A percentile compares a stretch with the other conserved stretches of the same genome.
Evolutionary conservation across 2,113 vertebrate genomes (phyloP).

Genomic region (Cacatua alba): DNA sequence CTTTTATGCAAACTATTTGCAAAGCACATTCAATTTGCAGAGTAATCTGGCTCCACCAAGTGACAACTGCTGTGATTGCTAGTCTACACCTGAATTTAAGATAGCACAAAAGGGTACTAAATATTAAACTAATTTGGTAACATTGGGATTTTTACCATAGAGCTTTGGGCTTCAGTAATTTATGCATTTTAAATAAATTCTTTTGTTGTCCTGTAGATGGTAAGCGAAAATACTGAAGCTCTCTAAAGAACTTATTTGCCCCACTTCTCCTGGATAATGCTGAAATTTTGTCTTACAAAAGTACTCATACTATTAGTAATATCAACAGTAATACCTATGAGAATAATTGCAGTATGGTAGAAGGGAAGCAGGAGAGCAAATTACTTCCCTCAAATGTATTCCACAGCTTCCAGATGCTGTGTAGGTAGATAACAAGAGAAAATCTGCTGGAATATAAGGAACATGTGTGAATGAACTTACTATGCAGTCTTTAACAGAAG

Average conservation of each 20-base stretch:
- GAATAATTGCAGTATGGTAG: background rate
- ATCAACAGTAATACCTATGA: background rate
- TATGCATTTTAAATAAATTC: background rate
- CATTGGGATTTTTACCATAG: background rate
- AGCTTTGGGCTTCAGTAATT: background rate
- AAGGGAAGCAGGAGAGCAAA: background rate
- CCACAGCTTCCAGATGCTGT: background rate
- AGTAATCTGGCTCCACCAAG: conserved; percentile 78
- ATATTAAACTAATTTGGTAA: background rate
- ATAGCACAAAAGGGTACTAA: background rate
- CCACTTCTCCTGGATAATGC: background rate
- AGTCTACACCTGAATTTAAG: background rate
- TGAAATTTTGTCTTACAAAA: background rate
- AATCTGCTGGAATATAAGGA: background rate
- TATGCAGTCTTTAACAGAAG: background rate
- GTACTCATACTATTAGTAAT: background rate
- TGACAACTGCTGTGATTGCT: conserved; percentile 45
- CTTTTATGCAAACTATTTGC: background rate
- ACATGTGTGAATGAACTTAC: background rate
- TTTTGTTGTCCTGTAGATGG: background rate
- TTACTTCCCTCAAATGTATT: background rate
- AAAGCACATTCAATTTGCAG: conserved; percentile 11
- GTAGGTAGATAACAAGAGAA: background rate
- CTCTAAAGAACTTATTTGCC: background rate
- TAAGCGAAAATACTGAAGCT: background rate